Evolutionary conservation across 2,113 vertebrate genomes (phyloP).

Genomic region (Ochotona curzoniae): DNA sequence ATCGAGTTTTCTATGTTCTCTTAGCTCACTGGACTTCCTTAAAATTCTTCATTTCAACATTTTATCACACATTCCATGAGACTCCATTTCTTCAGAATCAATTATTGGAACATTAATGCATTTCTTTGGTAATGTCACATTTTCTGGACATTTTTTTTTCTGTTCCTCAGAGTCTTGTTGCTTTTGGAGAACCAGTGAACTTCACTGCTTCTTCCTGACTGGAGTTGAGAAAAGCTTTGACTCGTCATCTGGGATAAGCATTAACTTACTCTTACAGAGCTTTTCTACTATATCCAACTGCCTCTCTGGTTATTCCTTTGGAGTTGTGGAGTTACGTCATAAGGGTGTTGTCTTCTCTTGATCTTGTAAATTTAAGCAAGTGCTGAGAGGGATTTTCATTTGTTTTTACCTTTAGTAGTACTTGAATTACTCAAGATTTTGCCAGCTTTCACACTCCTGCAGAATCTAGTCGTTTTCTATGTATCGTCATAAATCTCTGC

Average conservation of each 20-base stretch:
- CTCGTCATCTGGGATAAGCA: neutral
- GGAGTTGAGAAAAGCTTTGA: neutral
- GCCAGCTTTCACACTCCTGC: neutral
- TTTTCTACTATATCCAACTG: neutral
- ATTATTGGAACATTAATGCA: neutral
- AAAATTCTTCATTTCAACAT: neutral
- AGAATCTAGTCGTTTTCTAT: neutral
- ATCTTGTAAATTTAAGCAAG: neutral
- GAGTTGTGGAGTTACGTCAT: too few relatives aligned
- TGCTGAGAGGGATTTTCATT: neutral
- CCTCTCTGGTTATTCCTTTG: neutral
- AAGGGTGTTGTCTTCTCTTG: neutral
- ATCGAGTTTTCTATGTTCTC: neutral
- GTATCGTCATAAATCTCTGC: neutral
- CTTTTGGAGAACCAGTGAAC: neutral
- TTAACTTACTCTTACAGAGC: neutral
- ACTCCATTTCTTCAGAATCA: neutral
- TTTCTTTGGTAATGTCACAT: neutral
- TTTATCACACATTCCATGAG: neutral
- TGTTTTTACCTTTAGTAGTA: neutral
- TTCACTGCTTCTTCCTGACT: neutral
- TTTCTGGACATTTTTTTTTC: neutral
- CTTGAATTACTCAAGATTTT: neutral
- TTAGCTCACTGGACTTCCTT: neutral
- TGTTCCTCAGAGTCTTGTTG: neutral